These are phyloP conservation scores for Cordilura impudica DNA, from an alignment of 2,888 invertebrate genomes.

Conservation along the genomic window DNA sequence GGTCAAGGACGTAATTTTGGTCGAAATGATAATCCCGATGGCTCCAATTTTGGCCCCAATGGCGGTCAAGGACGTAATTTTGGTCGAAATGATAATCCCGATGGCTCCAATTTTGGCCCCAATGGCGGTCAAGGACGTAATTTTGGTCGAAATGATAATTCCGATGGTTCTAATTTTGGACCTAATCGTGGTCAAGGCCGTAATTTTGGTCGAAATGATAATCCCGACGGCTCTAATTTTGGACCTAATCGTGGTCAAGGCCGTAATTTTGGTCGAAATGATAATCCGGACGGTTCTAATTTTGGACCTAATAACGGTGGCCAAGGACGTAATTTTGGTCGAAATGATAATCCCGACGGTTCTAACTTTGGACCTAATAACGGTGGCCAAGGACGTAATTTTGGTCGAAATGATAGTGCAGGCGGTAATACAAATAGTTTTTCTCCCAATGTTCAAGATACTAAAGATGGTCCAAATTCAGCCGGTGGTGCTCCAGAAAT, in stretches of 20 bases:
- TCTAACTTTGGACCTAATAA: conserved; percentile 22
- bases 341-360: conserved; percentile 36
- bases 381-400: background rate
- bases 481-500: conserved; percentile 21
- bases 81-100: conserved; percentile 12
- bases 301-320: conserved; percentile 17
- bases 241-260: conserved; percentile 10
- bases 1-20: conserved; percentile 15
- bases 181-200: conserved; percentile 8
- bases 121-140: conserved; percentile 31
- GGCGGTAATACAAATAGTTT: no score
- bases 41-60: conserved; percentile 15
- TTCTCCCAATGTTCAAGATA: no score
- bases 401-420: no score
- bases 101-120: conserved; percentile 12
- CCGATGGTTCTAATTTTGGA: conserved; percentile 28
- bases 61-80: conserved; percentile 12
- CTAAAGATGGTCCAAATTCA: conserved; percentile 30
- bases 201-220: conserved; percentile 31
- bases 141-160: no score
- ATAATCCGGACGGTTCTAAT: conserved; percentile 28
- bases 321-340: conserved; percentile 30
- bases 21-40: conserved; percentile 16
- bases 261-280: conserved; percentile 28
- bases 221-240: conserved; percentile 30